A percentile compares a stretch with the other conserved stretches of the same genome.
Conservation (phyloP, 2,888 invertebrate species). For the Acronicta leporina region DNA sequence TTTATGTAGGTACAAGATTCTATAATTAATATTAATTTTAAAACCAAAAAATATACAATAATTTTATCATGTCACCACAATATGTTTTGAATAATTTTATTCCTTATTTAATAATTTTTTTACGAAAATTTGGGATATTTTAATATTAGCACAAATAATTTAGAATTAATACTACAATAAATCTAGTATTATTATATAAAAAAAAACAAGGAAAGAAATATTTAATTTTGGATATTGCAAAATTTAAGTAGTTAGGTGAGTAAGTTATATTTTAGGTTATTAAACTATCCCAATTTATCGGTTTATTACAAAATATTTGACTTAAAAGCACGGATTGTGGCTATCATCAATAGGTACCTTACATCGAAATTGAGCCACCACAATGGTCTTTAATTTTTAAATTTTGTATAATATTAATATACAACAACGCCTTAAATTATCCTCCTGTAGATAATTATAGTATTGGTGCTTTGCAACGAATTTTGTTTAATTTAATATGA, state of each 20-base stretch:
- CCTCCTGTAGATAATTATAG: slow-evolving; percentile 43
- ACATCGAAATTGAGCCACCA: slow-evolving; percentile 73
- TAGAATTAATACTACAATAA: slow-evolving; percentile 18
- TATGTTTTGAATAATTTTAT: slow-evolving; percentile 52
- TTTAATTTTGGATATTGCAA: slow-evolving; percentile 7
- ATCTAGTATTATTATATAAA: slow-evolving; percentile 23
- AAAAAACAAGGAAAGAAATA: slow-evolving; percentile 7
- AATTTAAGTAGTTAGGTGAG: slow-evolving; percentile 5
- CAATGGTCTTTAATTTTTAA: slow-evolving; percentile 62
- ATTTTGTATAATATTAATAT: slow-evolving; percentile 57
- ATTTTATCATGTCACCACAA: slow-evolving; percentile 69
- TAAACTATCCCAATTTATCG: slow-evolving; percentile 62
- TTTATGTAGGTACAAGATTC: slow-evolving; percentile 14
- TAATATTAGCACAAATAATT: slow-evolving; percentile 44
- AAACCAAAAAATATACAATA: slow-evolving; percentile 23
- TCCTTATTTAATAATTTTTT: slow-evolving; percentile 64
- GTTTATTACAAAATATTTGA: slow-evolving; percentile 57
- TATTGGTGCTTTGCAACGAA: slow-evolving; percentile 66
- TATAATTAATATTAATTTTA: slow-evolving; percentile 28
- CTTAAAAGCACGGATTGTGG: slow-evolving; percentile 64
- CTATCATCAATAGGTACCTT: slow-evolving; percentile 65
- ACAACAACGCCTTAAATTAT: slow-evolving; percentile 63
- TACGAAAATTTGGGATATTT: slow-evolving; percentile 67
- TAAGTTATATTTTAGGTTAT: slow-evolving; percentile 33
- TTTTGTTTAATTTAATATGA: slow-evolving; percentile 3